Evolutionary conservation across 1,140 invertebrate genomes (phyloP).

Genomic region (Bombyx mori): DNA sequence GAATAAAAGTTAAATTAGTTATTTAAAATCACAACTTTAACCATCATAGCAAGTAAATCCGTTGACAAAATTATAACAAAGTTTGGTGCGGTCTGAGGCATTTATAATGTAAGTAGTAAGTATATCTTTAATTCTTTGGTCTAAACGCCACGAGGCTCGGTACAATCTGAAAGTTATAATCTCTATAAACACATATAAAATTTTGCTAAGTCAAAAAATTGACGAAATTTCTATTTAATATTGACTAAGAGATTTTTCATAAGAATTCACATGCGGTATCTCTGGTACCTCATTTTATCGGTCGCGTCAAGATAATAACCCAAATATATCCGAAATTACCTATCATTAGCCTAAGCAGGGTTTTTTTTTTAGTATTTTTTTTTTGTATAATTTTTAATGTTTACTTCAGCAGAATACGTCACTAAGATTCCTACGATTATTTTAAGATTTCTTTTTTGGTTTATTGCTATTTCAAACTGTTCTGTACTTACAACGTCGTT

Average conservation of each 20-base stretch:
- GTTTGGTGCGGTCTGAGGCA: slow-evolving; percentile 67
- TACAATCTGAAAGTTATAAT: slow-evolving; percentile 54
- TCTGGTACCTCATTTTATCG: slow-evolving; percentile 44
- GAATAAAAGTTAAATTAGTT: slow-evolving; percentile 35
- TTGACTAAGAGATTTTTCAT: slow-evolving; percentile 69
- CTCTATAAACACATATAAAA: slow-evolving; percentile 68
- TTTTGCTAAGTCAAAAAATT: slow-evolving; percentile 70
- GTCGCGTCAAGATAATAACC: slow-evolving; percentile 57
- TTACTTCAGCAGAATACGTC: slow-evolving; percentile 66
- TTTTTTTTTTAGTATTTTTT: slow-evolving; percentile 59
- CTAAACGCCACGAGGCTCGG: slow-evolving; percentile 56
- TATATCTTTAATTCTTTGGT: slow-evolving; percentile 67
- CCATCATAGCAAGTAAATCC: no score
- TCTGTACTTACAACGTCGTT: slow-evolving; percentile 29
- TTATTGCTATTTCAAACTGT: slow-evolving; percentile 62
- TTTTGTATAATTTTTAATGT: slow-evolving; percentile 63
- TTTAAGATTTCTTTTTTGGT: slow-evolving; percentile 67
- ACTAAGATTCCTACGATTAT: slow-evolving; percentile 63
- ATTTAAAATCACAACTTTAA: no score
- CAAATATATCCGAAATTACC: slow-evolving; percentile 63
- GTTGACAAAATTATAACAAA: slow-evolving; percentile 11
- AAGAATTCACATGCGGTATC: slow-evolving; percentile 64
- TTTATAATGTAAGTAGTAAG: slow-evolving; percentile 41
- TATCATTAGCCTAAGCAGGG: slow-evolving; percentile 63
- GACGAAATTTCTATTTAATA: slow-evolving; percentile 67